These are phyloP conservation scores for Podotricha telesiphe DNA, from an alignment of 2,888 invertebrate species.

Conservation along the genomic window DNA sequence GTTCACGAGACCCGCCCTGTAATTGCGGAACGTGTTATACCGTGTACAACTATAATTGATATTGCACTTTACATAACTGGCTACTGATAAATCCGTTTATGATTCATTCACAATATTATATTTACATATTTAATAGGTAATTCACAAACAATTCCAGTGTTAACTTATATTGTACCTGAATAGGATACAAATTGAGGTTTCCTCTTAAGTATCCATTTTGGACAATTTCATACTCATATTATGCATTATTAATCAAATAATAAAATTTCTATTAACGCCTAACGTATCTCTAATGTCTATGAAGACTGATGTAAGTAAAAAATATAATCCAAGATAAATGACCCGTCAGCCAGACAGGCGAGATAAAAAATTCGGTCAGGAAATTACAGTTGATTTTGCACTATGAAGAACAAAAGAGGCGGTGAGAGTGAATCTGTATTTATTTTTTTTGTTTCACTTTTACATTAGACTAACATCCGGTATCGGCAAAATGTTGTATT, in stretches of 20 bases:
- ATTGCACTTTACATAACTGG: slow-evolving; percentile 47
- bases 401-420: slow-evolving; percentile 61
- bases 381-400: slow-evolving; percentile 62
- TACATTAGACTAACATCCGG: slow-evolving; percentile 17
- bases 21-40: slow-evolving; percentile 59
- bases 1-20: slow-evolving; percentile 66
- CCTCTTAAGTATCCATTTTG: neutral
- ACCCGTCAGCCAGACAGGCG: slow-evolving; percentile 53
- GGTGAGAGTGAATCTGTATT: slow-evolving; percentile 62
- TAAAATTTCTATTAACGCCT: slow-evolving; percentile 10
- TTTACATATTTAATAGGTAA: neutral
- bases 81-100: slow-evolving; percentile 37
- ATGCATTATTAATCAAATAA: slow-evolving; percentile 15
- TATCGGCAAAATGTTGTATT: slow-evolving; percentile 4
- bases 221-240: neutral
- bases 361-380: slow-evolving; percentile 59
- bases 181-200: neutral
- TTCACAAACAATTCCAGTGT: neutral
- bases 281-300: slow-evolving; percentile 13
- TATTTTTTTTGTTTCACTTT: slow-evolving; percentile 41
- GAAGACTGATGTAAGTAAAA: slow-evolving; percentile 23
- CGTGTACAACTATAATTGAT: slow-evolving; percentile 54
- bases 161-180: neutral
- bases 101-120: slow-evolving; percentile 28
- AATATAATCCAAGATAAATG: slow-evolving; percentile 52